A percentile compares a stretch with the other conserved stretches of the same genome.
These are phyloP conservation scores for Ardeotis arabs DNA, from an alignment of 2,113 vertebrate genomes.

Conservation along the genomic window DNA sequence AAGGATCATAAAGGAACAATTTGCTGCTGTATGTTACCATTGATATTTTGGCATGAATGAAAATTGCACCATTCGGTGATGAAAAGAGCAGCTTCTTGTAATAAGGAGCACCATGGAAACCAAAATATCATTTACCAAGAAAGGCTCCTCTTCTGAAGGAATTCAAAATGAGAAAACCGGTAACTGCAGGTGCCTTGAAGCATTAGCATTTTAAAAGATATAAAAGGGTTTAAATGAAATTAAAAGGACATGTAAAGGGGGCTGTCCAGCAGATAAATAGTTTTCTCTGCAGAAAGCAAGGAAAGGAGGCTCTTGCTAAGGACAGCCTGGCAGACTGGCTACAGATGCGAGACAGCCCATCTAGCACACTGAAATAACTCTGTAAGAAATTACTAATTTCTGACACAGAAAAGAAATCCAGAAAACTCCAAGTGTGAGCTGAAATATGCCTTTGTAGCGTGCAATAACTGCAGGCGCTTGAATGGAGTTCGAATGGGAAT, in stretches of 20 bases:
- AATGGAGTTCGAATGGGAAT: neutral
- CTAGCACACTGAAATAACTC: neutral
- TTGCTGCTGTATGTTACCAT: conserved; percentile 56
- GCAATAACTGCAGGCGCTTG: neutral
- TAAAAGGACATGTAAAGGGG: neutral
- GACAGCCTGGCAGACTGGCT: neutral
- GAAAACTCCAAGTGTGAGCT: neutral
- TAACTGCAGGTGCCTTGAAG: neutral
- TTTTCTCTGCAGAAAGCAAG: neutral
- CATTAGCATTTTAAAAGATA: conserved; percentile 34
- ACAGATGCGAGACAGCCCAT: neutral
- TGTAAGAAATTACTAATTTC: neutral
- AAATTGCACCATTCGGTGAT: conserved; percentile 35
- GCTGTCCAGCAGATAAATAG: neutral
- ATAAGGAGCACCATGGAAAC: conserved; percentile 63
- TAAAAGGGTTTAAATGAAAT: conserved; percentile 38
- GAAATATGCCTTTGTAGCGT: neutral
- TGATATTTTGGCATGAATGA: conserved; percentile 61
- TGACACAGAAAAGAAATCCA: neutral
- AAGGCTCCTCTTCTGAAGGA: neutral
- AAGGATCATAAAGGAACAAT: conserved; percentile 62
- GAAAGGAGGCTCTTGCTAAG: neutral
- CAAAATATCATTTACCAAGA: conserved; percentile 49
- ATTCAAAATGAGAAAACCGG: conserved; percentile 24
- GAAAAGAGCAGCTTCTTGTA: conserved; percentile 45